Evolutionary conservation across 1,140 invertebrate genomes (phyloP), one percentile per base, ranked within the genome.

Genomic region (Lamellibrachia luymesi): DNA sequence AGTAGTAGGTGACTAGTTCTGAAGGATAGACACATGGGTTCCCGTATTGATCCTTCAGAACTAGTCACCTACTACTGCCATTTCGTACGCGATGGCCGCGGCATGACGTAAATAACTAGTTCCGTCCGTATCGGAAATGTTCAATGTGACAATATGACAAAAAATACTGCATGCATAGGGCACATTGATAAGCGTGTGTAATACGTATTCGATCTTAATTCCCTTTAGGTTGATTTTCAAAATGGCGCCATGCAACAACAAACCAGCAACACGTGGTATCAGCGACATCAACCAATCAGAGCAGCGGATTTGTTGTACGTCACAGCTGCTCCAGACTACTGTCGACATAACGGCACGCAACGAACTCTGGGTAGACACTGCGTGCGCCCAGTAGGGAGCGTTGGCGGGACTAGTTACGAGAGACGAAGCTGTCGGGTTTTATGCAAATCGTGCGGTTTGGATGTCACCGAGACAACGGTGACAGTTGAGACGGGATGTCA

Each of bases 241-340:
- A 93, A 95, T 92, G 95, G 94, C 38, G 90, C 94, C 92, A 91
- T 95, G 17, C 93, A 93, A 90, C 91, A 94, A 51, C 94, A 94
- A 56, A 94, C 94, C 92, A 93, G 92, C n/a, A 94, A 94, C 2
- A 92, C 25, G 93, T 94, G 38, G 90, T 93, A 2, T 90, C 93
- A 51, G 10, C 92, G 92, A 38, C 7, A 56, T 8, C 50, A 64
- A 92, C 92, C 27, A 92, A 52, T 95, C 56, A 94, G 94, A 8
- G 93, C 93, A 38, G 94, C 94, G 50, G 94, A 99, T 96, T 96
- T 99, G 52, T 98, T 99, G 27, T 99, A 98, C 96, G 96, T 99
- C 90, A 98, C 98, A 94, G 97, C 98, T 64, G 99, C 98, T 25
- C 98, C 98, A 1, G 97, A 98, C 90, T 99, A 99, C 96, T 98